Base-by-base conservation (phyloP, 37 sponge, comb jelly and placozoan species). In the Amphimedon queenslandica region DNA sequence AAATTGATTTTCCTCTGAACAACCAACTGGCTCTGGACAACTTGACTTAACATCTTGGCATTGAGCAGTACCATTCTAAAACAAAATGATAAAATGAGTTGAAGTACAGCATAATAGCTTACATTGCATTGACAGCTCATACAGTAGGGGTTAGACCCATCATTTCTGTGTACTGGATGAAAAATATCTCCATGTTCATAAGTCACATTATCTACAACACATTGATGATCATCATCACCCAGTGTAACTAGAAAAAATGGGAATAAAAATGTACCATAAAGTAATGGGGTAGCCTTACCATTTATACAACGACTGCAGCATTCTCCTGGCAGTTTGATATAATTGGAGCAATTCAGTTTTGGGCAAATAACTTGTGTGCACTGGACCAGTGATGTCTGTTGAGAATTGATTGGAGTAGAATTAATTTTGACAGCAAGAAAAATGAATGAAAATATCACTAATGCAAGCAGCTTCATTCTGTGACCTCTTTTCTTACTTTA, bases 341-440 rank as follows among this genome's bases (percentile, higher is more conserved):
- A 67, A 18, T 56, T 23, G 25, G 34, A 2, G 35, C 82, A 82
- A 53, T 68, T 42, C 1, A 55, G 2, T 1, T 43, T 64, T 1
- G 75, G 82, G 42, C 82, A 82, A 4, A 21, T 29, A 13, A 75
- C 64, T 40, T 74, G 37, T 6, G 74, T 63, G 40, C 82, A 82
- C 37, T 69, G 82, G 16, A 58, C 67, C 39, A 82, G 28, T 25
- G 75, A 57, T 1, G 69, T 68, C 82, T 81, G 82, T 4, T 1
- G 28, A 37, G 8, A 23, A 29, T n/a, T n/a, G n/a, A n/a, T n/a
- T n/a, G n/a, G n/a, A n/a, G n/a, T n/a, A n/a, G n/a, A n/a, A n/a
- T n/a, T n/a, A n/a, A n/a, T n/a, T n/a, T n/a, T n/a, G n/a, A n/a
- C n/a, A n/a, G n/a, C n/a, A n/a, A n/a, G n/a, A n/a, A n/a, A n/a